Conservation (phyloP, 2,797 vertebrate genomes). For the Chloroceryle inda region DNA sequence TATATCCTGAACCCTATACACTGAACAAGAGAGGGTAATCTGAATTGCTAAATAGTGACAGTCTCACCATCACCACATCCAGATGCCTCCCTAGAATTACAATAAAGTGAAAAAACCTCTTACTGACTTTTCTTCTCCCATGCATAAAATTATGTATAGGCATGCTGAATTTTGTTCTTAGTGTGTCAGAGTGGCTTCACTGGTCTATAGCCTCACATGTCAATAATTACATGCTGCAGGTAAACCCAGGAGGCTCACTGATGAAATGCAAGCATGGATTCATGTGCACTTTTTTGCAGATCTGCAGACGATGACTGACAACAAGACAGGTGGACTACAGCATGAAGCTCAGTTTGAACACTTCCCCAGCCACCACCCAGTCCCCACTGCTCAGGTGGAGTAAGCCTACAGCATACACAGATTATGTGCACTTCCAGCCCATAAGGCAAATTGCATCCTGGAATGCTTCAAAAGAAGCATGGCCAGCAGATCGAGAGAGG, state of each 20-base stretch:
- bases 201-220: neutral
- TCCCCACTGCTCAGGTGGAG: fast-evolving
- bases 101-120: neutral
- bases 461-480: no score
- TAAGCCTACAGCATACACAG: neutral
- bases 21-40: neutral
- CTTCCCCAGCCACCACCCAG: neutral
- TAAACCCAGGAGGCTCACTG: neutral
- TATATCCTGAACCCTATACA: neutral
- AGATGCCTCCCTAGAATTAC: neutral
- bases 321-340: neutral
- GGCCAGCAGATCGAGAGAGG: no score
- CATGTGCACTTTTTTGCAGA: neutral
- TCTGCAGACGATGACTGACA: neutral
- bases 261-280: neutral
- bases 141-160: neutral
- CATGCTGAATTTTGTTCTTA: neutral
- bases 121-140: neutral
- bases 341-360: neutral
- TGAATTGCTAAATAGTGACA: neutral
- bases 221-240: neutral
- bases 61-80: neutral
- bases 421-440: no score
- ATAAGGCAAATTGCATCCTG: no score
- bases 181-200: neutral